Evolutionary conservation across 1,140 invertebrate genomes (phyloP).

Genomic region (Fopius arisanus): DNA sequence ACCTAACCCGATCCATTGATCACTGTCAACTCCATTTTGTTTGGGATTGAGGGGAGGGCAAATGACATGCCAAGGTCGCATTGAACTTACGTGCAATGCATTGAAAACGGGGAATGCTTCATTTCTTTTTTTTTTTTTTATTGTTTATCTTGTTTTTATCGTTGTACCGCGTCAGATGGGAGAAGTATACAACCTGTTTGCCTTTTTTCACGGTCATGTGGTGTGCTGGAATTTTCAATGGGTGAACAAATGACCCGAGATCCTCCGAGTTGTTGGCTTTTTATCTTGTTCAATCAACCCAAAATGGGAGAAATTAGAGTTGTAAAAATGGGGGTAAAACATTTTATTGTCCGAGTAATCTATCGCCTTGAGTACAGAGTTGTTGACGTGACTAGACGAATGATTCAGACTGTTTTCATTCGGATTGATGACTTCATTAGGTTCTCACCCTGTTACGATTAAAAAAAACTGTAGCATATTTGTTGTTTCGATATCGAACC

Average conservation of each 20-base stretch:
- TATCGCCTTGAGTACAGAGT: no score
- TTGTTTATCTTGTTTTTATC: not conserved
- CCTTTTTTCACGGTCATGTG: not conserved
- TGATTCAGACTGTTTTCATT: no score
- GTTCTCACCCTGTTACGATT: no score
- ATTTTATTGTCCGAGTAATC: no score
- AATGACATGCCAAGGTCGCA: conserved; percentile 1
- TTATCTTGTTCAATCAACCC: not conserved
- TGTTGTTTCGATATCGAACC: no score
- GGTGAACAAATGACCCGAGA: not conserved
- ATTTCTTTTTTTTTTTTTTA: not conserved
- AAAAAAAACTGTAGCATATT: no score
- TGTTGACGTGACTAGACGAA: no score
- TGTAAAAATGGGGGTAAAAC: not conserved
- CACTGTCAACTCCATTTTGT: conserved; percentile 7
- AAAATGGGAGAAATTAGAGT: not conserved
- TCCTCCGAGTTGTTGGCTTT: not conserved
- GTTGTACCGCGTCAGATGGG: not conserved
- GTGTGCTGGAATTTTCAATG: not conserved
- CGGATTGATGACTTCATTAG: no score
- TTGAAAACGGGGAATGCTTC: not conserved
- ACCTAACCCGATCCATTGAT: not conserved
- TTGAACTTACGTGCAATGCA: not conserved
- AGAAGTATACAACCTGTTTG: not conserved
- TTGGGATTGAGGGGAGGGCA: not conserved